Conservation (phyloP, 2,113 vertebrate species). For the Antechinus stuartii region DNA sequence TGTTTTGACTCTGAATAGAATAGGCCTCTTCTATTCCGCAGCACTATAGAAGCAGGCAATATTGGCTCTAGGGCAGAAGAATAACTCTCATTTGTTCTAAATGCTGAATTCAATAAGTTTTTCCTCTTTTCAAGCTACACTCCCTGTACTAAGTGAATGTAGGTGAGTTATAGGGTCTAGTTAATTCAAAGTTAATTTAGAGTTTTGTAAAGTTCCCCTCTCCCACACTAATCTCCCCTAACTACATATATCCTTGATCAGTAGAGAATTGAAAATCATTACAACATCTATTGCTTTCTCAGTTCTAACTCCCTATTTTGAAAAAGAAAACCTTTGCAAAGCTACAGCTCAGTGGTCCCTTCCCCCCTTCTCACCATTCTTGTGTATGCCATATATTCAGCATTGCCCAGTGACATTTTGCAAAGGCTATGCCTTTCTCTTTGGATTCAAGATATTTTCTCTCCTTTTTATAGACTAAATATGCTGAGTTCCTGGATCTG, state of each 20-base stretch:
- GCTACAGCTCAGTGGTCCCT: accelerated
- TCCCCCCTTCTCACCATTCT: neutral
- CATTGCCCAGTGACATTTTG: conserved; percentile 65
- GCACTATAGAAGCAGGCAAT: neutral
- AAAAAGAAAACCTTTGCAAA: conserved; percentile 14
- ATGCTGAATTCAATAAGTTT: neutral
- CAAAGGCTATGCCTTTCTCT: conserved; percentile 62
- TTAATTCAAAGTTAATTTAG: neutral
- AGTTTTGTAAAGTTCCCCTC: neutral
- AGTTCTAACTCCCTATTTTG: neutral
- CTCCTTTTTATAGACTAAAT: conserved; percentile 16
- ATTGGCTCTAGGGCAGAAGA: neutral
- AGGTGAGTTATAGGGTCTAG: neutral
- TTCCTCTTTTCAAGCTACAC: neutral
- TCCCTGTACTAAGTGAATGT: neutral
- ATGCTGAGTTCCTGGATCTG: neutral
- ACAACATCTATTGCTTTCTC: neutral
- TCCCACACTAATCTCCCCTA: neutral
- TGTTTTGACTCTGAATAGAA: neutral
- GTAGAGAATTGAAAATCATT: neutral
- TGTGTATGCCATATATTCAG: neutral
- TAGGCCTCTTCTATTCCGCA: neutral
- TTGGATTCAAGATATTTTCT: conserved; percentile 51
- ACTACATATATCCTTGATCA: neutral
- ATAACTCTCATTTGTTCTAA: neutral